Base-by-base conservation (phyloP, 2,888 invertebrate species). In the Strigamia transsilvanica region DNA sequence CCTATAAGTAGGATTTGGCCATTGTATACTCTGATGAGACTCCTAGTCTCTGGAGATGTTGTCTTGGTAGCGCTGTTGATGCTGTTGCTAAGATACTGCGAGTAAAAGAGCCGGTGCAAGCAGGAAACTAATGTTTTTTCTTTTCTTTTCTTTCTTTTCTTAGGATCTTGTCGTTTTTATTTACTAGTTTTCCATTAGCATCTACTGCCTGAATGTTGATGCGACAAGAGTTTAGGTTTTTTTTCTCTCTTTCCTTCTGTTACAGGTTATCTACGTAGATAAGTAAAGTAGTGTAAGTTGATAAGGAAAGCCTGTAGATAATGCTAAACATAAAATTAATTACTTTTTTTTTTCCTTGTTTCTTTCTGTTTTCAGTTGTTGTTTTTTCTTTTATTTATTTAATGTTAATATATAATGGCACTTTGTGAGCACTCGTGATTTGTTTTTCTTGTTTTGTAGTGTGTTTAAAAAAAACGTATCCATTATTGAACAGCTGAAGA, bases 401-500 rank as follows among this genome's bases (percentile, higher is more conserved):
- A 34, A 34, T 34, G 34, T 5, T 7, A 34, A 3, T 34, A 34
- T 34, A 34, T 34, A 34, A 34, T 34, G 34, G 4, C 7, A 34
- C 7, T 34, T 34, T 34, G 3, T 34, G 34, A 5, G 4, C 7
- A 15, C 42, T 61, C 9, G 61, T 5, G 61, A 61, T 61, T 61
- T 61, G 61, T 61, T 15, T 61, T 61, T n/a, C 21, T 61, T 18
- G 18, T 61, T 56, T n/a, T 56, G 56, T n/a, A 56, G 5, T 56
- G 7, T 56, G 13, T 18, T 61, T 5, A 9, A 61, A 61, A 61
- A n/a, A 61, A 61, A 61, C 61, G 9, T 61, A 61, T 61, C 61
- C 61, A 61, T 61, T 61, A 61, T 61, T 61, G 61, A 61, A 61
- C 61, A 61, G 61, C 61, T 61, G 61, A 61, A 61, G 61, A 61